A percentile compares a stretch with the other conserved stretches of the same genome.
These are phyloP conservation scores for Acanthosepion pharaonis DNA, from an alignment of 2,888 invertebrate species.

Conservation along the genomic window DNA sequence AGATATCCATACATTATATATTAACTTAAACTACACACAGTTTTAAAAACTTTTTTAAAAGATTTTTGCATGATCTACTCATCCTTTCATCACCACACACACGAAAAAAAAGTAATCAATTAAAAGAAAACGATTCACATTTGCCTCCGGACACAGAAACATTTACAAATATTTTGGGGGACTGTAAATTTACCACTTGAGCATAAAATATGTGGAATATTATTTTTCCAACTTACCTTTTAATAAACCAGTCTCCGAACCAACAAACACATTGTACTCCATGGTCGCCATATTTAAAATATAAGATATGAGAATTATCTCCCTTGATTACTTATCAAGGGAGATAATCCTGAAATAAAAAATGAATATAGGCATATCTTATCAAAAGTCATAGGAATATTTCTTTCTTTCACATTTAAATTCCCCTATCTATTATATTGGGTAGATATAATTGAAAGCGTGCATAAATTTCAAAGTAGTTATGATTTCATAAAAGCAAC, in stretches of 20 bases:
- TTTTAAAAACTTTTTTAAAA: too few species aligned
- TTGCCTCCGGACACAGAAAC: background rate
- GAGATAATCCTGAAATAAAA: background rate
- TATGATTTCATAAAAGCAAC: too few species aligned
- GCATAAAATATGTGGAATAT: background rate
- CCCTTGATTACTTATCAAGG: background rate
- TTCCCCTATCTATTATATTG: too few species aligned
- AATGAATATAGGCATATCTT: background rate
- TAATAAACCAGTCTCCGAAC: slow-evolving; percentile 70
- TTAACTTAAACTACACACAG: too few species aligned
- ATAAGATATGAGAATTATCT: background rate
- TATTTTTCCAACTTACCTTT: slow-evolving; percentile 64
- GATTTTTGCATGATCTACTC: too few species aligned
- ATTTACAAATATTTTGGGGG: background rate
- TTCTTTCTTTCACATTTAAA: too few species aligned
- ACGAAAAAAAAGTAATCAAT: background rate
- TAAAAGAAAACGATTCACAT: background rate
- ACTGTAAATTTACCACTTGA: background rate
- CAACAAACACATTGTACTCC: slow-evolving; percentile 68
- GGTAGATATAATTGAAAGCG: too few species aligned
- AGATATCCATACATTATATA: too few species aligned
- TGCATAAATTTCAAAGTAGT: too few species aligned
- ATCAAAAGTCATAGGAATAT: too few species aligned
- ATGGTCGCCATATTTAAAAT: slow-evolving; percentile 61
- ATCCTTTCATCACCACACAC: too few species aligned